phyloP scores from a whole-genome alignment of 2,113 vertebrate genomes.

The Sturnira hondurensis region DNA sequence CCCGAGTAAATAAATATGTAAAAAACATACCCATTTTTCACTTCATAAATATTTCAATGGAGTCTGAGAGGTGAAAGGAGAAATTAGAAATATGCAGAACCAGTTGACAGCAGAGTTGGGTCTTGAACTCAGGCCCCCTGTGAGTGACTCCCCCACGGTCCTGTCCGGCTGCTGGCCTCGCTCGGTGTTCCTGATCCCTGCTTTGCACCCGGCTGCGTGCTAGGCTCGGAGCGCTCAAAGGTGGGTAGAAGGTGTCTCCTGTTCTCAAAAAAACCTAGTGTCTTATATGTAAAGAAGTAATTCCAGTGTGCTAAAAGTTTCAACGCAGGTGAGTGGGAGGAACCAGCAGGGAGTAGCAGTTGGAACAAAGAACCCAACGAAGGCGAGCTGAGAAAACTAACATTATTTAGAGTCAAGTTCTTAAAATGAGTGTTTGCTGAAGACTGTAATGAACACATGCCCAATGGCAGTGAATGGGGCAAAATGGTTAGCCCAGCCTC shows the following conservation, averaged over 20 bases:
- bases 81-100: neutral
- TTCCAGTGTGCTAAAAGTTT: neutral
- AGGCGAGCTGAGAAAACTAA: neutral
- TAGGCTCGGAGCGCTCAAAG: neutral
- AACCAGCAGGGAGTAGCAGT: neutral
- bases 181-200: neutral
- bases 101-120: neutral
- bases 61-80: neutral
- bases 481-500: accelerated
- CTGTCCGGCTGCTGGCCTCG: accelerated
- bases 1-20: neutral
- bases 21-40: neutral
- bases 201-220: neutral
- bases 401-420: neutral
- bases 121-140: too few relatives aligned
- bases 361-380: neutral
- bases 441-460: neutral
- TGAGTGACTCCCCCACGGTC: accelerated
- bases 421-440: neutral
- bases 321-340: neutral
- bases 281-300: neutral
- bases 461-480: accelerated
- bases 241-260: too few relatives aligned
- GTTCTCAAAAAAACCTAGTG: neutral
- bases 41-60: neutral